Evolutionary conservation across 2,888 invertebrate genomes (phyloP), one percentile per base, ranked within the genome.

Genomic region (Chloroclystis v-ata): DNA sequence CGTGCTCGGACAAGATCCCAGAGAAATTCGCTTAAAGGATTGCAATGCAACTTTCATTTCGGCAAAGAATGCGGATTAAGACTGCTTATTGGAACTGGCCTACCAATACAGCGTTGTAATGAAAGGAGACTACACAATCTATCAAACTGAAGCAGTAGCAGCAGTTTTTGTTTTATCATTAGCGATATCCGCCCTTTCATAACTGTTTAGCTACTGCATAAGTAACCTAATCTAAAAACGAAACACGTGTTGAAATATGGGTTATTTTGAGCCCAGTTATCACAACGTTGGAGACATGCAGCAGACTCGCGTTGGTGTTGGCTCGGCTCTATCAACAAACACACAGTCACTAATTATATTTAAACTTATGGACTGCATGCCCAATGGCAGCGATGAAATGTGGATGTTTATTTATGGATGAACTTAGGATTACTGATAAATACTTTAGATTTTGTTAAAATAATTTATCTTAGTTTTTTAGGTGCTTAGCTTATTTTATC

Each of bases 341-440:
- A 76, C 59, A 59, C 66, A 56, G 71, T 61, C 74, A 68, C 66
- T 72, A 70, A 75, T 72, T 72, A 68, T 67, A 69, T 49, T 49
- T 47, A 52, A 20, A 57, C 53, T 52, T 48, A 57, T 49, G 52
- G 49, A 57, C 51, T 51, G 46, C 38, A 43, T 47, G 49, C 48
- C 43, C 46, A 48, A 46, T 46, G 39, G 35, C 32, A 37, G 39
- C 40, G 58, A 51, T 56, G 52, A 58, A 44, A 51, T 54, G 38
- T 46, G 24, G 28, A 41, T 50, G 49, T 56, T 59, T 56, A 49
- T 56, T 54, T 56, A n/a, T n/a, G n/a, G 44, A 40, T 52, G 41
- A 39, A 30, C 40, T 40, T 20, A 32, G 24, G 32, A 47, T 42
- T 49, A 44, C 48, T 48, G 50, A 42, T 38, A 37, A 37, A 43